Conservation (phyloP, 2,888 invertebrate species). For the Thecocarcelia acutangulata region DNA sequence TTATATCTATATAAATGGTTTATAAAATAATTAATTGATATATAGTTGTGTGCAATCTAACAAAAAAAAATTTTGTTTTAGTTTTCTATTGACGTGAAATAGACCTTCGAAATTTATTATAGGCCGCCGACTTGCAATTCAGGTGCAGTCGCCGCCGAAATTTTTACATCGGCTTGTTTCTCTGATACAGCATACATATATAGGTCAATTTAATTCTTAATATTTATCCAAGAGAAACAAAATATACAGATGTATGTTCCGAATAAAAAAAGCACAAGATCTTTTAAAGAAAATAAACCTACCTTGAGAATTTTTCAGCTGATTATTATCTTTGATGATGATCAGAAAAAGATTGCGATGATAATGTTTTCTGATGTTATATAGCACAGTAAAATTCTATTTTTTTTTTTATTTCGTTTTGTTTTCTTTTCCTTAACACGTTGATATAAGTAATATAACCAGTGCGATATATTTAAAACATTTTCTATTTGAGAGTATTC, state of each 20-base stretch:
- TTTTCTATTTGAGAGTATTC: too few species aligned
- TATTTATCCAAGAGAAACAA: neutral
- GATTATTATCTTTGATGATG: conserved; percentile 46
- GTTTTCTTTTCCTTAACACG: conserved; percentile 14
- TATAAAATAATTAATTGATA: too few species aligned
- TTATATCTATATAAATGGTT: too few species aligned
- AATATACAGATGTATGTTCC: neutral
- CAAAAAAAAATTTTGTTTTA: too few species aligned
- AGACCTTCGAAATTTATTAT: too few species aligned
- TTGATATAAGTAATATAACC: neutral
- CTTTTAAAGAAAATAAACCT: conserved; percentile 11
- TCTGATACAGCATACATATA: too few species aligned
- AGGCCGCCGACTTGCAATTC: too few species aligned
- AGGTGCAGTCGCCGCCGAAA: too few species aligned
- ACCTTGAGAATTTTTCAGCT: conserved; percentile 59
- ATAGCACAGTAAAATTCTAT: conserved; percentile 45
- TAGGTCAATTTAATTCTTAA: neutral
- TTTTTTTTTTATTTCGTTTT: conserved; percentile 28
- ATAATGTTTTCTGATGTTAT: conserved; percentile 2
- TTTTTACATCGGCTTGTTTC: too few species aligned
- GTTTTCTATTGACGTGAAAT: too few species aligned
- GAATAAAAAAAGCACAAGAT: conserved; percentile 11
- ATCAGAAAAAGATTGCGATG: conserved; percentile 26
- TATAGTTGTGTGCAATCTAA: too few species aligned
- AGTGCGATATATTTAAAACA: too few species aligned